Conservation (phyloP, 2,797 vertebrate genomes). For the Sciurus vulgaris region DNA sequence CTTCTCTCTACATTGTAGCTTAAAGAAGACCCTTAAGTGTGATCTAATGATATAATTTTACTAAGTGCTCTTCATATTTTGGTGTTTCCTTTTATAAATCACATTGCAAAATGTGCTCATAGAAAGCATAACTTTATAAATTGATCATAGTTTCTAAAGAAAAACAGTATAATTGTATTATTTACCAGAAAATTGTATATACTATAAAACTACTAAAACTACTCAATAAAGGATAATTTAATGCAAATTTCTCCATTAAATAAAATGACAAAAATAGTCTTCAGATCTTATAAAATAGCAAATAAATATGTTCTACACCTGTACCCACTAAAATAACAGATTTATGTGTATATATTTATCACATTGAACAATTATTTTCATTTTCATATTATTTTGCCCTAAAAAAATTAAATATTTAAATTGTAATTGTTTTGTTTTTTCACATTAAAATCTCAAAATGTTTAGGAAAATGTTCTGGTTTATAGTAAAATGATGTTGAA, state of each 20-base stretch:
- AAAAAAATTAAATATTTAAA: not conserved
- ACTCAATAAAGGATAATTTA: not conserved
- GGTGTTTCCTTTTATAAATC: conserved; percentile 12
- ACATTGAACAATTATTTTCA: not conserved
- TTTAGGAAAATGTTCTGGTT: not conserved
- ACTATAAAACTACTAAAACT: not conserved
- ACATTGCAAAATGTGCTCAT: not conserved
- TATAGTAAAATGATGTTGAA: not conserved
- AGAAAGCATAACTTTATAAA: not conserved
- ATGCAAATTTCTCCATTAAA: not conserved
- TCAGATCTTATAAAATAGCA: not conserved
- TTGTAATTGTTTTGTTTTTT: not conserved
- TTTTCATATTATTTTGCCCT: not conserved
- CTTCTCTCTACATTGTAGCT: not conserved
- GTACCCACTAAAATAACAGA: not conserved
- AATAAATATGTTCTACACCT: not conserved
- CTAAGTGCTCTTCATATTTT: not conserved
- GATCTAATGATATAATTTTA: conserved; percentile 36
- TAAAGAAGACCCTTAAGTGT: not conserved
- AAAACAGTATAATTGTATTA: not conserved
- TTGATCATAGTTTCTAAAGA: conserved; percentile 1
- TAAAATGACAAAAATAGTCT: not conserved
- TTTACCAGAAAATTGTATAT: not conserved
- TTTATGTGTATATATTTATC: not conserved
- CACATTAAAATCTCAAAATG: not conserved